phyloP scores from a whole-genome alignment of 2,888 invertebrate genomes.

The Philopedon plagiatum region DNA sequence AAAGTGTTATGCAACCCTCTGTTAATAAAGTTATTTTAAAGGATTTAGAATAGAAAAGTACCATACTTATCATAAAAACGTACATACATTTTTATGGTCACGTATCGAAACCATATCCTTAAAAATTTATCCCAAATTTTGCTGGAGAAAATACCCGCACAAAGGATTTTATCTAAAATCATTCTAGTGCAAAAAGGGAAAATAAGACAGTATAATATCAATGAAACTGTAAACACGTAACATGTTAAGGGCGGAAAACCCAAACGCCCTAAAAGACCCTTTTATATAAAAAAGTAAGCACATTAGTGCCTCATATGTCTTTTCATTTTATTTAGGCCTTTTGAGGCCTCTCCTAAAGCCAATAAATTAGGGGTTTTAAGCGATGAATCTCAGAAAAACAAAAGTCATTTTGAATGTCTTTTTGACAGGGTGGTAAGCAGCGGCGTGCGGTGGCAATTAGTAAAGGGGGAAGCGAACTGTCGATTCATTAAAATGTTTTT shows the following conservation, averaged over 20 bases:
- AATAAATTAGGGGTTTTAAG: slow-evolving; percentile 1
- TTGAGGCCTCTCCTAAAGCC: background rate
- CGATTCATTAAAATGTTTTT: background rate
- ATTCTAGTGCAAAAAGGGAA: slow-evolving; percentile 10
- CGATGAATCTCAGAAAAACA: background rate
- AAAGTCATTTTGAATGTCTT: background rate
- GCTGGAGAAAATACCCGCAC: background rate
- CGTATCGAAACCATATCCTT: background rate
- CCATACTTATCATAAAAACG: background rate
- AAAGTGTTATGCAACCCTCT: no score
- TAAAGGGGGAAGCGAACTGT: background rate
- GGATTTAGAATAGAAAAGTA: no score
- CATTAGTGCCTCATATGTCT: slow-evolving; percentile 20
- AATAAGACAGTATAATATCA: slow-evolving; percentile 19
- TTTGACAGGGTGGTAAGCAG: background rate
- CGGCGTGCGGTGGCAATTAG: background rate
- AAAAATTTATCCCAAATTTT: background rate
- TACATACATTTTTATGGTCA: background rate
- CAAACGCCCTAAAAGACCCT: slow-evolving; percentile 15
- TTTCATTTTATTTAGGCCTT: slow-evolving; percentile 5
- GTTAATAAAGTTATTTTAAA: no score
- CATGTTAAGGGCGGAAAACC: slow-evolving; percentile 14
- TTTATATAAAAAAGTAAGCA: slow-evolving; percentile 19
- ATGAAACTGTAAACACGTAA: slow-evolving; percentile 20
- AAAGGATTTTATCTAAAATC: slow-evolving; percentile 13